Evolutionary conservation across 2,888 invertebrate genomes (phyloP).

Genomic region (Drosophila birchii): DNA sequence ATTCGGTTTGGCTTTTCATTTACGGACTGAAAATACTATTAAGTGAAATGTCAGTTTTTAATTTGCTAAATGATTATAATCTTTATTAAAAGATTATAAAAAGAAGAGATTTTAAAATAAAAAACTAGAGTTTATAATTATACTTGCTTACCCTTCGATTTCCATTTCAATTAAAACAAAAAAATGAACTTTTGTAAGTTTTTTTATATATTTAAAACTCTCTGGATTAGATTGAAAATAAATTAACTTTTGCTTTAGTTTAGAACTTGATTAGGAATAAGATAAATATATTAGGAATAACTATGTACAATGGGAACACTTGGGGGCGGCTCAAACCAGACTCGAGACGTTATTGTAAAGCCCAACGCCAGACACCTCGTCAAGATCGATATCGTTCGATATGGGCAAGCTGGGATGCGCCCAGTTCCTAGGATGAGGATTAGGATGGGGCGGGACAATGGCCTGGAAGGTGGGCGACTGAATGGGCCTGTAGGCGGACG

Average conservation of each 20-base stretch:
- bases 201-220: slow-evolving; percentile 16
- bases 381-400: slow-evolving; percentile 54
- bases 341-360: slow-evolving; percentile 71
- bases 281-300: slow-evolving; percentile 36
- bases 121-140: background rate
- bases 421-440: slow-evolving; percentile 32
- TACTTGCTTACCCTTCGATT: background rate
- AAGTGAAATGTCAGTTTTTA: background rate
- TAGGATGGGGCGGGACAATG: slow-evolving; percentile 24
- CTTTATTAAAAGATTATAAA: background rate
- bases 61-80: too few species aligned
- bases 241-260: slow-evolving; percentile 41
- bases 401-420: slow-evolving; percentile 25
- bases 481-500: slow-evolving; percentile 27
- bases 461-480: slow-evolving; percentile 34
- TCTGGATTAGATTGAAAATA: slow-evolving; percentile 34
- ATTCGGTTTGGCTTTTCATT: slow-evolving; percentile 14
- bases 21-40: background rate
- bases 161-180: background rate
- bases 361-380: slow-evolving; percentile 54
- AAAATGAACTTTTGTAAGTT: background rate
- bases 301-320: slow-evolving; percentile 26
- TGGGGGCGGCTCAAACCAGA: slow-evolving; percentile 49
- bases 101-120: background rate
- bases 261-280: slow-evolving; percentile 20